These are phyloP conservation scores for Tillus elongatus DNA, from an alignment of 2,888 invertebrate species.

Conservation along the genomic window DNA sequence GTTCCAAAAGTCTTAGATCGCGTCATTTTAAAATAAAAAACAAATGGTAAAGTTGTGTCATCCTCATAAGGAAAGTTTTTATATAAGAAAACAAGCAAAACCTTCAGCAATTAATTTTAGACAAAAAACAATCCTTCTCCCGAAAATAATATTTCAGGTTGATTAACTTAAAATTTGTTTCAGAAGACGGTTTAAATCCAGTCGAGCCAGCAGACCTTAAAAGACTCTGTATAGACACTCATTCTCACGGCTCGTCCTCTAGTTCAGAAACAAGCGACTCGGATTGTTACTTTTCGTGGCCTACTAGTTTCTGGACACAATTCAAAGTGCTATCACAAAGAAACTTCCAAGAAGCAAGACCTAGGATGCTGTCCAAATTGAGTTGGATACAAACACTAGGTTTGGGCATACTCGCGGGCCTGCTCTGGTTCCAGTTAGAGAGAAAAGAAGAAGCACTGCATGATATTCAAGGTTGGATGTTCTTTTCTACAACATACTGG, in stretches of 20 bases:
- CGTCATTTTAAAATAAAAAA: too few relatives aligned
- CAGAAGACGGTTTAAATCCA: constrained; percentile 43
- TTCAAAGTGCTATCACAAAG: constrained; percentile 65
- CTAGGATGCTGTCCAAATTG: constrained; percentile 65
- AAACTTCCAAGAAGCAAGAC: constrained; percentile 66
- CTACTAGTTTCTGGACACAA: constrained; percentile 72
- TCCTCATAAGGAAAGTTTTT: too few relatives aligned
- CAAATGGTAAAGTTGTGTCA: too few relatives aligned
- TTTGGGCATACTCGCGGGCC: constrained; percentile 61
- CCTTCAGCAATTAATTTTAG: too few relatives aligned
- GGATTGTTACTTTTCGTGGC: constrained; percentile 58
- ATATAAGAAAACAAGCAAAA: too few relatives aligned
- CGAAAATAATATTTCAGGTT: too few relatives aligned
- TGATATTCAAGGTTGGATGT: constrained; percentile 77
- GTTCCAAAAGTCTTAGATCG: too few relatives aligned
- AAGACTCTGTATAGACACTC: constrained; percentile 59
- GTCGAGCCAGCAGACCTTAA: constrained; percentile 55
- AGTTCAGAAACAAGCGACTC: constrained; percentile 51
- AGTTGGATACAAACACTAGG: constrained; percentile 70
- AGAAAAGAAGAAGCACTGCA: constrained; percentile 63
- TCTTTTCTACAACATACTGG: constrained; percentile 75
- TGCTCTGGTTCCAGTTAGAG: constrained; percentile 72
- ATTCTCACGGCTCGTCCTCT: constrained; percentile 57
- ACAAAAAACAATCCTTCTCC: too few relatives aligned
- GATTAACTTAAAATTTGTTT: constrained; percentile 18